phyloP scores from a whole-genome alignment of 2,113 vertebrate species.

The Pantherophis guttatus region DNA sequence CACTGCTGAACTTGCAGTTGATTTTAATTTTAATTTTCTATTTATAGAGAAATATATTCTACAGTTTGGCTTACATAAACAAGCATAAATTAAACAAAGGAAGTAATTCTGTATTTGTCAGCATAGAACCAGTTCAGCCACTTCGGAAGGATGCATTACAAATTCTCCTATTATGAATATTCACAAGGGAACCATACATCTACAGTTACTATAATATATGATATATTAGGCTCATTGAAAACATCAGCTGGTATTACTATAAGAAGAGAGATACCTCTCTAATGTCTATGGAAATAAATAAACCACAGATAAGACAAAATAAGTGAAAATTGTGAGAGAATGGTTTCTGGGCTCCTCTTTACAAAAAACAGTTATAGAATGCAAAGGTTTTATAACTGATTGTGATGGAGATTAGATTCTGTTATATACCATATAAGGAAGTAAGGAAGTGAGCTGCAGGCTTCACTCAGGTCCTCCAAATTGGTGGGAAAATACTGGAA shows the following conservation, averaged over 20 bases:
- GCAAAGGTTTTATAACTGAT: background rate
- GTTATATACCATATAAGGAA: too few relatives aligned
- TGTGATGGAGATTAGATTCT: background rate
- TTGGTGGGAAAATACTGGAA: too few relatives aligned
- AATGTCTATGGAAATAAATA: background rate
- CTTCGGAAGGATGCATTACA: background rate
- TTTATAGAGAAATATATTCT: constrained; percentile 5
- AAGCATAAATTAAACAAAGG: constrained; percentile 4
- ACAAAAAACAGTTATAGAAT: background rate
- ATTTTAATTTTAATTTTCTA: constrained; percentile 10
- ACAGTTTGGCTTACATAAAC: background rate
- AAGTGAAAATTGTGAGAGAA: background rate
- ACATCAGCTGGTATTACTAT: background rate
- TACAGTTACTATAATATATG: background rate
- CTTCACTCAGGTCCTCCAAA: too few relatives aligned
- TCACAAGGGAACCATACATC: background rate
- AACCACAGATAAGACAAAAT: background rate
- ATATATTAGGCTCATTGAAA: background rate
- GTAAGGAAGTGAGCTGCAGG: too few relatives aligned
- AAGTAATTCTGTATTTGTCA: background rate
- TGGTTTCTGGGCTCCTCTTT: background rate
- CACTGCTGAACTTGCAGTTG: background rate
- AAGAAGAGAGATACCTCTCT: background rate
- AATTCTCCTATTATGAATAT: background rate
- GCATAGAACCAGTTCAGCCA: background rate